These are phyloP conservation scores for Augiades crinisus DNA, from an alignment of 2,888 invertebrate genomes.

Conservation along the genomic window DNA sequence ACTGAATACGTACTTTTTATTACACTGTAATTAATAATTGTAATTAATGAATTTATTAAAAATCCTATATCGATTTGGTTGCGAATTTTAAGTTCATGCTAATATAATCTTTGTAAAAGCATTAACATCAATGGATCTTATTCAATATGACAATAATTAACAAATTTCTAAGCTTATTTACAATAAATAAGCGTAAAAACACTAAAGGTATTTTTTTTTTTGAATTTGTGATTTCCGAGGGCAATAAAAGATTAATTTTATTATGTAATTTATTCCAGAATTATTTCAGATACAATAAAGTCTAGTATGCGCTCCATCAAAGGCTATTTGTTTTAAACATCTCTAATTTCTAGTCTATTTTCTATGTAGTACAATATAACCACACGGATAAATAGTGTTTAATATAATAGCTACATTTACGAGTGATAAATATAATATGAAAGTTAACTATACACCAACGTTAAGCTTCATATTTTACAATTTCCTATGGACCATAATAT, in stretches of 20 bases:
- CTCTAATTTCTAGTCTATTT: slow-evolving; percentile 7
- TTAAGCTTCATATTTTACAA: not conserved
- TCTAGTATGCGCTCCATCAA: slow-evolving; percentile 9
- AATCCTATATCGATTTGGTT: no score
- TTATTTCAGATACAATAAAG: slow-evolving; percentile 11
- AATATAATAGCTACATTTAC: not conserved
- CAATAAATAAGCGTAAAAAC: no score
- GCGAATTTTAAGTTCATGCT: no score
- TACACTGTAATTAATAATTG: no score
- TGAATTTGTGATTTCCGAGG: no score
- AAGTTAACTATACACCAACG: not conserved
- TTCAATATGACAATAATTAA: no score
- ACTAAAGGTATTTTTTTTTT: no score
- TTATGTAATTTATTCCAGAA: slow-evolving; percentile 7
- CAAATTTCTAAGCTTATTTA: no score
- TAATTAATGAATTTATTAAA: no score
- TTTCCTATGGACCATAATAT: not conserved
- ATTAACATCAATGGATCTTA: no score
- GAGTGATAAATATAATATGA: not conserved
- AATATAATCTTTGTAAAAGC: no score
- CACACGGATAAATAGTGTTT: not conserved
- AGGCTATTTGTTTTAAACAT: not conserved
- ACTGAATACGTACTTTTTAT: no score
- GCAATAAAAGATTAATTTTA: not conserved
- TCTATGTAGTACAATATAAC: not conserved